Conservation (phyloP, 2,888 invertebrate genomes). For the Parelbella ahira region DNA sequence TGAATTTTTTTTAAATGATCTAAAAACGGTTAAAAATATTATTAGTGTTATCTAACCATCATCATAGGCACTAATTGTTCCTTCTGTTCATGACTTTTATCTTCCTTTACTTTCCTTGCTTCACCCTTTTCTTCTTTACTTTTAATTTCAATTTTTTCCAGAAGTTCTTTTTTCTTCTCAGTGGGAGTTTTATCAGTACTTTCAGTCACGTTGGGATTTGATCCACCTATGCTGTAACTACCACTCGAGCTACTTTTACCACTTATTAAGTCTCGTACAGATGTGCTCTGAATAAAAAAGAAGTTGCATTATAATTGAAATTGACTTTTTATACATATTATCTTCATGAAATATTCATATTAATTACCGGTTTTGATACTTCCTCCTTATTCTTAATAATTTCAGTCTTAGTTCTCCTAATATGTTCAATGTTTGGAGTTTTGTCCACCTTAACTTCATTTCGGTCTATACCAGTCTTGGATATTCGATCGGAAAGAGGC, state of each 20-base stretch:
- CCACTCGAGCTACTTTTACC: slow-evolving; percentile 77
- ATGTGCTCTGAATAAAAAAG: slow-evolving; percentile 43
- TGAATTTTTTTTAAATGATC: no score
- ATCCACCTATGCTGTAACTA: slow-evolving; percentile 74
- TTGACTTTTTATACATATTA: no score
- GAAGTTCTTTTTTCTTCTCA: slow-evolving; percentile 48
- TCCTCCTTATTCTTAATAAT: slow-evolving; percentile 58
- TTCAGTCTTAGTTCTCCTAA: slow-evolving; percentile 76
- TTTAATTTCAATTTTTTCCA: slow-evolving; percentile 45
- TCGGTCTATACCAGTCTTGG: slow-evolving; percentile 57
- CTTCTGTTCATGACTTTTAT: slow-evolving; percentile 39
- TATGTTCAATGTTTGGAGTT: slow-evolving; percentile 51
- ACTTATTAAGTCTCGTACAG: slow-evolving; percentile 57
- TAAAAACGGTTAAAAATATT: no score
- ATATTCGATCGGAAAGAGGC: slow-evolving; percentile 59
- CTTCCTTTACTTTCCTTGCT: slow-evolving; percentile 33
- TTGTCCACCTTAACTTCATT: slow-evolving; percentile 69
- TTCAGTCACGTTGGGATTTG: slow-evolving; percentile 69
- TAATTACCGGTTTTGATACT: slow-evolving; percentile 47
- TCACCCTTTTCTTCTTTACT: slow-evolving; percentile 46
- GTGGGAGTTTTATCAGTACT: slow-evolving; percentile 48
- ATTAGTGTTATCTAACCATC: slow-evolving; percentile 53
- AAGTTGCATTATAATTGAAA: no score
- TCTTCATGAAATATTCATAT: neutral
- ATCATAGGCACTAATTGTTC: slow-evolving; percentile 67